Evolutionary conservation across 2,888 invertebrate species (phyloP), one percentile per base, ranked within the genome.

Genomic region (Sminthurinus aureus): DNA sequence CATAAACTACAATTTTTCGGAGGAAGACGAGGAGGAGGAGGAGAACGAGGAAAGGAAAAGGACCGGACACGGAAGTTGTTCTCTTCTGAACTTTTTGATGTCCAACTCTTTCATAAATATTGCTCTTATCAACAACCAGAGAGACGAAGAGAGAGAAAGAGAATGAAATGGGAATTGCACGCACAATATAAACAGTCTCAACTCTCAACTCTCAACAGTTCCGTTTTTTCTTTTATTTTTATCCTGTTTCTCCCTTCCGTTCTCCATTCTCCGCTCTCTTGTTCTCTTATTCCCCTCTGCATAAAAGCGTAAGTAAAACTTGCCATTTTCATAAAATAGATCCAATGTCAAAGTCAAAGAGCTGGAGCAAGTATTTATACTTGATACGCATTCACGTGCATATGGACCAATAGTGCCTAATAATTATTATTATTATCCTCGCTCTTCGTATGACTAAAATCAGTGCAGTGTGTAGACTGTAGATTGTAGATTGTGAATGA

Each of bases 11-110:
- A 26, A 1, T 64, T 79, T 67, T 18, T n/a, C 38, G 38, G 38
- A 6, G 38, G 38, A 38, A 38, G 38, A 38, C 38, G 38, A 38
- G 74, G 77, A 18, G 83, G 67, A n/a, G 38, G 38, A 6, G 38
- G 38, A 38, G 6, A 6, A 38, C 38, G 38, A 38, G 74, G 77
- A 18, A n/a, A n/a, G n/a, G 83, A 51, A 75, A 80, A 80, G 80
- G 79, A 84, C 85, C 86, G 86, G 87, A 88, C 85, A 83, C 86
- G 88, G 88, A 88, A 88, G 87, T 88, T 87, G 87, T 87, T 38
- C 38, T 38, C 38, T 38, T 87, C 87, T 88, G 87, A 88, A 88
- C 86, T 87, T 88, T 88, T 88, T 87, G 86, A 85, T 87, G 87
- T 81, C 85, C 84, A 82, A 83, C 81, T 66, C 82, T 85, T 75